Base-by-base conservation (phyloP, 2,113 vertebrate genomes). In the Nibea coibor region DNA sequence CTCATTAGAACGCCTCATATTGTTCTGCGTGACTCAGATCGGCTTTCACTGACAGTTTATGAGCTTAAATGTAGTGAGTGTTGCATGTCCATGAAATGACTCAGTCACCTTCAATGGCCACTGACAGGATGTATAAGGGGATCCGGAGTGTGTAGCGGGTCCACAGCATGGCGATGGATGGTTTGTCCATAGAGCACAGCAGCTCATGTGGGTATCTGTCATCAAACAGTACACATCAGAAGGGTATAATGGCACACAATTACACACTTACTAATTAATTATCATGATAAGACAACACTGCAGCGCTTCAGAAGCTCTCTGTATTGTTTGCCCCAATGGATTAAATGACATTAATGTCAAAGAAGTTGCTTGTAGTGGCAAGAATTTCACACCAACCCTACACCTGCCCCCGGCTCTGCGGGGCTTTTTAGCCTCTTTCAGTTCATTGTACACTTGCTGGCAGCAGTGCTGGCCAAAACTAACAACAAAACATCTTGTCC, bases 141-240 rank as follows among this genome's bases (percentile, higher is more conserved):
- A 99, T 96, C 92, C 95, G 96, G 1, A 98, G 88, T 0, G 97
- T 96, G 88, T 98, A 96, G 57, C 96, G 95, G 5, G 91, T 93
- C 97, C 97, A 97, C 19, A 96, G 92, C 92, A 98, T 86, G 82
- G 85, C 2, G 6, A 62, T 54, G 15, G 96, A 97, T 11, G 96
- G 94, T 35, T 82, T 95, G 15, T 92, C 96, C 58, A 93, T 88
- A n/a, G 94, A 91, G 61, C 95, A 90, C 78, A 98, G 79, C 88
- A 98, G 95, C 71, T 93, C 95, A 8, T 97, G 95, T 16, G 93
- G 92, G 43, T 94, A 95, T 68, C 95, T 95, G 86, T 45, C 28
- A 19, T 20, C 62, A 79, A 14, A 84, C 10, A 53, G 15, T 2
- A 59, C 24, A 84, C 45, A 11, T 31, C 11, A 69, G 1, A 56